Percentiles rank a stretch among this genome's conserved stretches.
Evolutionary conservation across 1,140 invertebrate species (phyloP).

Genomic region (Philopotamus ludificatus): DNA sequence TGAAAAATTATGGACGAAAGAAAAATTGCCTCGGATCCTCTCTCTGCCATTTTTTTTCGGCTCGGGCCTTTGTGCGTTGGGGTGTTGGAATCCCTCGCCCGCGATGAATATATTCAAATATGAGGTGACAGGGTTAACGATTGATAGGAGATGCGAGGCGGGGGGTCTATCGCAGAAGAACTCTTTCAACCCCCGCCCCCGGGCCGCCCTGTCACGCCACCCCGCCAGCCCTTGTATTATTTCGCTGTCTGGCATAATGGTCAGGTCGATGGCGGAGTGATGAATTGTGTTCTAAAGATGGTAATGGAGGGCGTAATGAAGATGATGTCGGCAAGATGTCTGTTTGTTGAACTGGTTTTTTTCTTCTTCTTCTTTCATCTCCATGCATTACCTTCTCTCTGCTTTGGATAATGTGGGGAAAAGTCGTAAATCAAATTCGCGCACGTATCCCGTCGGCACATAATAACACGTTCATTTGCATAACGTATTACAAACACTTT

Average conservation of each 20-base stretch:
- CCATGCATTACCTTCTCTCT: no score
- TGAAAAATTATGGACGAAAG: slow-evolving; percentile 36
- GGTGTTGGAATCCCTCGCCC: slow-evolving; percentile 11
- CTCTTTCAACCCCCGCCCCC: not conserved
- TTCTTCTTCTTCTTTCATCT: not conserved
- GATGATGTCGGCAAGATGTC: slow-evolving; percentile 19
- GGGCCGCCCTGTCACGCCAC: slow-evolving; percentile 5
- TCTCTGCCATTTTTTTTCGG: slow-evolving; percentile 29
- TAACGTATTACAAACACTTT: not conserved
- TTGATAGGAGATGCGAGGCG: slow-evolving; percentile 32
- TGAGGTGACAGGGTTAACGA: slow-evolving; percentile 41
- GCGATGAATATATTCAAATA: slow-evolving; percentile 42
- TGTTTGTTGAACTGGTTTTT: slow-evolving; percentile 15
- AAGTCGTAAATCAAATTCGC: not conserved
- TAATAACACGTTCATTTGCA: no score
- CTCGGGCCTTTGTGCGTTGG: slow-evolving; percentile 22
- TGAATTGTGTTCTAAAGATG: slow-evolving; percentile 26
- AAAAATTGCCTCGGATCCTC: slow-evolving; percentile 34
- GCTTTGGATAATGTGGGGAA: not conserved
- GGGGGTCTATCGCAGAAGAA: not conserved
- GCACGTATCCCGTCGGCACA: no score
- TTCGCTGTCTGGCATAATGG: slow-evolving; percentile 27
- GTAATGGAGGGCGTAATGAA: slow-evolving; percentile 30
- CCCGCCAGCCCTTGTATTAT: slow-evolving; percentile 18
- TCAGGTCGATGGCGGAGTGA: slow-evolving; percentile 7